Evolutionary conservation across 2,113 vertebrate genomes (phyloP).

Genomic region (Chamaetylas fuelleborni): DNA sequence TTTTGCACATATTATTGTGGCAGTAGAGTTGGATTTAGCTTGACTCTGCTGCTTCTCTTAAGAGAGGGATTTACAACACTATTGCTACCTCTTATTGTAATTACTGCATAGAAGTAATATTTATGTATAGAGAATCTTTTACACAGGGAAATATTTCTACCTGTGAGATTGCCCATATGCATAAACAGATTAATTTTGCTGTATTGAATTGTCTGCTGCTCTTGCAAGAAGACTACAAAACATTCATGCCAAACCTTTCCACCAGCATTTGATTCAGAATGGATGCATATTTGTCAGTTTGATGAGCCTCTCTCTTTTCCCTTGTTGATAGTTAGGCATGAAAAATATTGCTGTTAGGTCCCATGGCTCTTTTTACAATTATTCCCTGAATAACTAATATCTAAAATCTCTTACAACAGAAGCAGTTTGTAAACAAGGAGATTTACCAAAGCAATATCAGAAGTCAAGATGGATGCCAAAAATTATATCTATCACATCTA

Average conservation of each 20-base stretch:
- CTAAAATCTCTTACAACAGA: not conserved
- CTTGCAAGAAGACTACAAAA: not conserved
- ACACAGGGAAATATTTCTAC: not conserved
- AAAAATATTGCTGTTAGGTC: conserved; percentile 22
- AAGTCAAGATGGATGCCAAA: not conserved
- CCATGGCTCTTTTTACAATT: not conserved
- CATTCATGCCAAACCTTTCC: not conserved
- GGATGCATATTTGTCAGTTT: conserved; percentile 8
- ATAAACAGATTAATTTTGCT: not conserved
- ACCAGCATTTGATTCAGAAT: not conserved
- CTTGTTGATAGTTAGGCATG: not conserved
- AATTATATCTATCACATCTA: not conserved
- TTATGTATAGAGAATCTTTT: not conserved
- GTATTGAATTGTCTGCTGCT: not conserved
- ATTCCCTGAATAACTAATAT: not conserved
- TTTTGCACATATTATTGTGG: not conserved
- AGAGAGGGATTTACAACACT: not conserved
- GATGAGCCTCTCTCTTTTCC: conserved; percentile 17
- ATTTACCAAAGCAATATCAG: not conserved
- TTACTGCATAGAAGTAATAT: not conserved
- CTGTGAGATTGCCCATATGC: not conserved
- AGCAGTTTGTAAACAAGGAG: not conserved
- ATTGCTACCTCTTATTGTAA: not conserved
- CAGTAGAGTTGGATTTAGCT: not conserved
- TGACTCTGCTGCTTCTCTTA: not conserved